Evolutionary conservation across 2,888 invertebrate genomes (phyloP).

Genomic region (Callinectes sapidus): DNA sequence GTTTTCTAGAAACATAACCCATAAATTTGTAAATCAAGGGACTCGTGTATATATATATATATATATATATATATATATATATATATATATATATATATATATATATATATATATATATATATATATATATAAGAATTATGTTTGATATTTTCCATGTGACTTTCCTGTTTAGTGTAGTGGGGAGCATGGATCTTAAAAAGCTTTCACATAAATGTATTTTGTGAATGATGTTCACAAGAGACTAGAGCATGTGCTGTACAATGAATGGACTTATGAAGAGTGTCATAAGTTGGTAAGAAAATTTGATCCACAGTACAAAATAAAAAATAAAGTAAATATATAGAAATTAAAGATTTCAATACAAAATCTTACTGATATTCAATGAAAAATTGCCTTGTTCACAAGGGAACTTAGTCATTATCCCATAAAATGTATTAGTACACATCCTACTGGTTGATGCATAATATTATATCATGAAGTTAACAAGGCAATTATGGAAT

Average conservation of each 20-base stretch:
- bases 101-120: constrained; percentile 31
- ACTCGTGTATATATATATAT: too few species aligned
- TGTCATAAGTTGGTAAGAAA: too few species aligned
- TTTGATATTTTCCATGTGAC: background rate
- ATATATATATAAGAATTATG: background rate
- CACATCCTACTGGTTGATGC: background rate
- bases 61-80: background rate
- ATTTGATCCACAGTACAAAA: too few species aligned
- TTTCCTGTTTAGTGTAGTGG: background rate
- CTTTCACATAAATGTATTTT: background rate
- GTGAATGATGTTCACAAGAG: background rate
- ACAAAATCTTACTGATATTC: background rate
- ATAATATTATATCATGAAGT: background rate
- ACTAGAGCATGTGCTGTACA: background rate
- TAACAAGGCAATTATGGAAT: background rate
- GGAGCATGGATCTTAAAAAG: background rate
- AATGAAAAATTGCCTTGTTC: background rate
- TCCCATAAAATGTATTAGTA: background rate
- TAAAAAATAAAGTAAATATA: background rate
- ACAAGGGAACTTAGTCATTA: background rate
- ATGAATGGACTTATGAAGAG: background rate
- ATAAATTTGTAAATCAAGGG: too few species aligned
- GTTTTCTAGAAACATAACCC: too few species aligned
- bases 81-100: constrained; percentile 34
- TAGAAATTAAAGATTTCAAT: background rate